Evolutionary conservation across 1,140 invertebrate genomes (phyloP).

Genomic region (Mamestra configurata): DNA sequence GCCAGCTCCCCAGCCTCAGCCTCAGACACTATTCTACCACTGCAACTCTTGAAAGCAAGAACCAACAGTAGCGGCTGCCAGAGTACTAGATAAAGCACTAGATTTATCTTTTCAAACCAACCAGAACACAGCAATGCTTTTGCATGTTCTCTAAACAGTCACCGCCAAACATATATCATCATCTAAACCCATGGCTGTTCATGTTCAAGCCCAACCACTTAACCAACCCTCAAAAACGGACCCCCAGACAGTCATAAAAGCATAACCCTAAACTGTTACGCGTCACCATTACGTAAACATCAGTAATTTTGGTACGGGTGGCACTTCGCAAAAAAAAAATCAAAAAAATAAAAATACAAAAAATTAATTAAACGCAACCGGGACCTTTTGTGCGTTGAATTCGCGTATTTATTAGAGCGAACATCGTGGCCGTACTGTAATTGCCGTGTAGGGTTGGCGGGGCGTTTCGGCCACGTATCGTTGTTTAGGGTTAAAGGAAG

Average conservation of each 20-base stretch:
- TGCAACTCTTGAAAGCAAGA: too few species aligned
- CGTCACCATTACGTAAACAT: constrained; percentile 30
- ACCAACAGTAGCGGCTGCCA: too few species aligned
- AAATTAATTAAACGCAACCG: constrained; percentile 55
- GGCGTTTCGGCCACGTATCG: not conserved
- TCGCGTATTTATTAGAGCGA: constrained; percentile 63
- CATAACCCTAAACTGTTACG: not conserved
- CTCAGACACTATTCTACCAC: too few species aligned
- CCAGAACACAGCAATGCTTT: too few species aligned
- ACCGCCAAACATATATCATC: too few species aligned
- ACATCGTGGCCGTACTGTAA: constrained; percentile 51
- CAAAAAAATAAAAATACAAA: constrained; percentile 45
- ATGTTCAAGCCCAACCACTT: not conserved
- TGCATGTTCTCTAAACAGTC: too few species aligned
- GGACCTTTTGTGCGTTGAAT: constrained; percentile 55
- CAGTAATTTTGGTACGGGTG: constrained; percentile 11
- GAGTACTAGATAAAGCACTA: too few species aligned
- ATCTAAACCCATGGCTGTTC: too few species aligned
- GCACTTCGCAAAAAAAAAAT: constrained; percentile 17
- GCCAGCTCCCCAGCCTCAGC: too few species aligned
- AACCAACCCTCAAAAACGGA: not conserved
- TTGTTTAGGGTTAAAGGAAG: not conserved
- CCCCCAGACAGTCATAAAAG: constrained; percentile 15
- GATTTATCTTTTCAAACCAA: too few species aligned
- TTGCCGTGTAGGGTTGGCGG: constrained; percentile 49